Conservation (phyloP, 2,797 vertebrate species). For the Heterohyrax brucei region DNA sequence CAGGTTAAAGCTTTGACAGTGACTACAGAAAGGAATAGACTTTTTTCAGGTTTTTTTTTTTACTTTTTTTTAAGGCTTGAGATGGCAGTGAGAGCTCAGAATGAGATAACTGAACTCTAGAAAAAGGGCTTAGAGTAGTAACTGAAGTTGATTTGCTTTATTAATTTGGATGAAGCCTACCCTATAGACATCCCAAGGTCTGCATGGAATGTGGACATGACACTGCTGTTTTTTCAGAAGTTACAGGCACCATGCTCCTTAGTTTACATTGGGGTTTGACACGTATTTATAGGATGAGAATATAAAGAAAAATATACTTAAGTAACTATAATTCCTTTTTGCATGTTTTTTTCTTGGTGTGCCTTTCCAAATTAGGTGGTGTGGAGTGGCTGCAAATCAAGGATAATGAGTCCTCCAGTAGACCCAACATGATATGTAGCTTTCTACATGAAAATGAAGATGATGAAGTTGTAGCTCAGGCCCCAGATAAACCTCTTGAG, state of each 20-base stretch:
- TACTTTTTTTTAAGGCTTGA: slow-evolving; percentile 16
- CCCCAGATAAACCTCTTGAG: slow-evolving; percentile 88
- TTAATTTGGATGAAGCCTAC: slow-evolving; percentile 12
- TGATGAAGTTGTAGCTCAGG: slow-evolving; percentile 86
- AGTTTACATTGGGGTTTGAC: slow-evolving; percentile 35
- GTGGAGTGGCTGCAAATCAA: slow-evolving; percentile 93
- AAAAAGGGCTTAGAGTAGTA: neutral
- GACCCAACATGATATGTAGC: slow-evolving; percentile 91
- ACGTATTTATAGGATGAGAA: slow-evolving; percentile 14
- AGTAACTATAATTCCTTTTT: slow-evolving; percentile 58
- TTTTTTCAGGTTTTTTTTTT: neutral
- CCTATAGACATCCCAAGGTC: neutral
- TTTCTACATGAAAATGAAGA: slow-evolving; percentile 91
- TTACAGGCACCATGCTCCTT: neutral
- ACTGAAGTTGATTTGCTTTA: slow-evolving; percentile 24
- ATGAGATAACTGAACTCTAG: slow-evolving; percentile 34
- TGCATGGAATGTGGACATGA: slow-evolving; percentile 11
- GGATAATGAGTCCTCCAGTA: slow-evolving; percentile 90
- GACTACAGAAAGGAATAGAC: neutral
- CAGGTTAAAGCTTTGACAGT: slow-evolving; percentile 2
- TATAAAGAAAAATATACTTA: slow-evolving; percentile 18
- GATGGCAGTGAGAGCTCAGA: neutral
- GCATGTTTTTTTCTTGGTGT: slow-evolving; percentile 50
- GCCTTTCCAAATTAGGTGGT: slow-evolving; percentile 81
- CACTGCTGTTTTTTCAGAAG: neutral